Evolutionary conservation across 2,888 invertebrate species (phyloP).

Genomic region (Scaptodrosophila latifasciaeformis): DNA sequence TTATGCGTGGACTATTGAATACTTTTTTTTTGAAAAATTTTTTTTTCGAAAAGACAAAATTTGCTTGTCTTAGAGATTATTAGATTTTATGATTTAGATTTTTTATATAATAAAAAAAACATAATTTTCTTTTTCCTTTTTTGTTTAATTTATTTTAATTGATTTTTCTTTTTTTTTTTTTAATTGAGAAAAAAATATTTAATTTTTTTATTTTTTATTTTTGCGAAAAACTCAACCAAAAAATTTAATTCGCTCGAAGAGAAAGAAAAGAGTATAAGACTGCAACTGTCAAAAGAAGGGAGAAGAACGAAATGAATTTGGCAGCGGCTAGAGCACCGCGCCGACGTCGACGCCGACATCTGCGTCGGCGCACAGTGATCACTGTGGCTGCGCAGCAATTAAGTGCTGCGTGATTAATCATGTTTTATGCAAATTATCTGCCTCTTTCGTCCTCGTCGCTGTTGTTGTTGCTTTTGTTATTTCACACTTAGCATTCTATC

Average conservation of each 20-base stretch:
- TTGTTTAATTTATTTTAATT: no score
- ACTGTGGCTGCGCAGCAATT: neutral
- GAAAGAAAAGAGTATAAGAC: no score
- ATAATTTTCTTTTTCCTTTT: no score
- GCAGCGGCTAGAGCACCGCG: neutral
- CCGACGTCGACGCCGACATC: neutral
- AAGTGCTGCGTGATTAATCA: constrained; percentile 5
- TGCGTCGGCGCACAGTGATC: neutral
- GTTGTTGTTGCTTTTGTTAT: neutral
- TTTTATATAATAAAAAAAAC: no score
- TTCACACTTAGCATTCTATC: no score
- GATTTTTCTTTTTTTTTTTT: no score
- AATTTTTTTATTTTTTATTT: neutral
- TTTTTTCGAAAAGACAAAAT: neutral
- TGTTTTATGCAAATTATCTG: constrained; percentile 9
- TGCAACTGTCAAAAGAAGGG: neutral
- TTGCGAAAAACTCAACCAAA: no score
- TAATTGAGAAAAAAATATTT: neutral
- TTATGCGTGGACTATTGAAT: neutral
- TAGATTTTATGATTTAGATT: no score
- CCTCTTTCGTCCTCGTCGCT: neutral
- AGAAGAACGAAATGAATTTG: neutral
- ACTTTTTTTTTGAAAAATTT: neutral
- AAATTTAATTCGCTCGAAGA: no score
- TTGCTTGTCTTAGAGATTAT: neutral